Evolutionary conservation across 2,888 invertebrate genomes (phyloP).

Genomic region (Ceriagrion tenellum): DNA sequence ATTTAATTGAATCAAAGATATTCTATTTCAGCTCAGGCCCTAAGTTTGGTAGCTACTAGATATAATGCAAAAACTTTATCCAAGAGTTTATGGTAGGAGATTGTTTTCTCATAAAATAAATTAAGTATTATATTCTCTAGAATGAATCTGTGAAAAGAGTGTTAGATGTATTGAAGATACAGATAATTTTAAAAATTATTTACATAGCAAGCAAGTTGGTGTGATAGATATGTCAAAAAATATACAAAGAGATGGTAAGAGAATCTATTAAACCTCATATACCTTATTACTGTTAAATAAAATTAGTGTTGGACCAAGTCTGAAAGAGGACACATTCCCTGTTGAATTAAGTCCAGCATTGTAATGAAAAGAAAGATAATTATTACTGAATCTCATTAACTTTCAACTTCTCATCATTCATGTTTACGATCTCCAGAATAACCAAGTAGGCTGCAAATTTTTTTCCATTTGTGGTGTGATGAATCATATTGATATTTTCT

Average conservation of each 20-base stretch:
- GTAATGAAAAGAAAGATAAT: slow-evolving; percentile 27
- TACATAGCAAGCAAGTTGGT: slow-evolving; percentile 29
- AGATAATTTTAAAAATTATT: slow-evolving; percentile 36
- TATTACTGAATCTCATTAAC: slow-evolving; percentile 43
- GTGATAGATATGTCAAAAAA: slow-evolving; percentile 35
- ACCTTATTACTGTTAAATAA: slow-evolving; percentile 34
- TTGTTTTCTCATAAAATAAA: slow-evolving; percentile 27
- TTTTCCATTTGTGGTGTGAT: slow-evolving; percentile 17
- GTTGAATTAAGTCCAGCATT: slow-evolving; percentile 32
- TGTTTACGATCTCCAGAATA: slow-evolving; percentile 56
- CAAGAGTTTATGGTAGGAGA: slow-evolving; percentile 5
- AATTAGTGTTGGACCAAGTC: slow-evolving; percentile 39
- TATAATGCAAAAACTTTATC: neutral
- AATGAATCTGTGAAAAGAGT: slow-evolving; percentile 32
- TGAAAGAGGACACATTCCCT: slow-evolving; percentile 28
- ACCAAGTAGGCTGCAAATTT: neutral
- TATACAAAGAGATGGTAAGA: slow-evolving; percentile 30
- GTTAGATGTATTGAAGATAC: slow-evolving; percentile 31
- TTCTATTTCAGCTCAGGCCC: slow-evolving; percentile 6
- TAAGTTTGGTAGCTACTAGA: slow-evolving; percentile 14
- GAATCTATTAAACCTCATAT: slow-evolving; percentile 32
- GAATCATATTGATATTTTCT: neutral
- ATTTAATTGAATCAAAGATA: neutral
- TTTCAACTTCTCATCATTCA: slow-evolving; percentile 52
- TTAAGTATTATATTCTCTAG: slow-evolving; percentile 30